phyloP scores from a whole-genome alignment of 2,888 invertebrate genomes.

The Galerucella calmariensis region DNA sequence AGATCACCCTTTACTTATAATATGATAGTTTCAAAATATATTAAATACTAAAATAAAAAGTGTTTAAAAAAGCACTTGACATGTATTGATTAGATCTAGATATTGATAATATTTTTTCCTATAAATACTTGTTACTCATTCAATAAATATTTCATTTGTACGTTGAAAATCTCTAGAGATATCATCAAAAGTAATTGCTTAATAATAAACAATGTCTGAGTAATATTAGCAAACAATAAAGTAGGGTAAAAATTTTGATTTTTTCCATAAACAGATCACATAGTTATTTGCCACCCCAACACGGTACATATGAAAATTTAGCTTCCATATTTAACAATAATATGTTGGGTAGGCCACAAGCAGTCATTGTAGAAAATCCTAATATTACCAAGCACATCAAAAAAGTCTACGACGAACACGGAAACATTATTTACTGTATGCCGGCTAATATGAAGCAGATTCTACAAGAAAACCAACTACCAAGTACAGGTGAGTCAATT shows the following conservation, averaged over 20 bases:
- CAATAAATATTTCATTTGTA: not conserved
- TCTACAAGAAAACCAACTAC: slow-evolving; percentile 61
- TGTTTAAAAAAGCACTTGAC: not conserved
- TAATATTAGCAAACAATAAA: not conserved
- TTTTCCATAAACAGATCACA: slow-evolving; percentile 53
- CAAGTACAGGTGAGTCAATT: slow-evolving; percentile 56
- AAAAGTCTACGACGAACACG: slow-evolving; percentile 72
- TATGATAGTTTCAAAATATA: too few relatives aligned
- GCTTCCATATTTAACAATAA: slow-evolving; percentile 70
- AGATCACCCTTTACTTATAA: too few relatives aligned
- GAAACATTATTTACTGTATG: slow-evolving; percentile 74
- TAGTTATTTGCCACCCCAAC: slow-evolving; percentile 64
- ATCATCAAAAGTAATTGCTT: not conserved
- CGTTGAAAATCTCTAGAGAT: not conserved
- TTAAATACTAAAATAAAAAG: too few relatives aligned
- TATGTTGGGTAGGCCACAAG: slow-evolving; percentile 60
- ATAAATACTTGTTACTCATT: not conserved
- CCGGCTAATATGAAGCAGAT: slow-evolving; percentile 67
- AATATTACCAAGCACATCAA: slow-evolving; percentile 72
- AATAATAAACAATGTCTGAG: not conserved
- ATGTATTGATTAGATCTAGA: not conserved
- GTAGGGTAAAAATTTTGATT: not conserved
- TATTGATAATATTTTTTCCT: not conserved
- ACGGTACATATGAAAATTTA: slow-evolving; percentile 77
- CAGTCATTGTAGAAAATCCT: slow-evolving; percentile 69